A percentile compares a stretch with the other conserved stretches of the same genome.
Evolutionary conservation across 92 coral and sea anemone species (phyloP).

Genomic region (Palythoa caribaeorum): DNA sequence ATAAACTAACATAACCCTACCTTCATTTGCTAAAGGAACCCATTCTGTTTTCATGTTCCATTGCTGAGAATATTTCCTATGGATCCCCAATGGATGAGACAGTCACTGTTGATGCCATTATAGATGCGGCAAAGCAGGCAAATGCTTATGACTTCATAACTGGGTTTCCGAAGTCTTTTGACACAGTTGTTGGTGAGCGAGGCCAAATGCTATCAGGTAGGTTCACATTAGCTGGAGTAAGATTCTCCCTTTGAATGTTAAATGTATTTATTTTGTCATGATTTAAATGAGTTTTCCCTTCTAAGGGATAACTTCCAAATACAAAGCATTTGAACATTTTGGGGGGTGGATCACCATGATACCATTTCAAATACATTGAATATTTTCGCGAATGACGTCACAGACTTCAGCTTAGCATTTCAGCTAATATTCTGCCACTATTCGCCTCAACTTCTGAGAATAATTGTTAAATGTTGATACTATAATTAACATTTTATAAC

Average conservation of each 20-base stretch:
- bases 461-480: too few relatives aligned
- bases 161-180: conserved; percentile 86
- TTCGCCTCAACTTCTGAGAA: too few relatives aligned
- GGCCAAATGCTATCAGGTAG: conserved; percentile 96
- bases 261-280: too few relatives aligned
- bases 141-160: conserved; percentile 90
- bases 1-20: neutral
- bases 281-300: too few relatives aligned
- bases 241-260: too few relatives aligned
- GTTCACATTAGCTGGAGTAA: neutral
- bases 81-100: conserved; percentile 77
- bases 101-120: conserved; percentile 69
- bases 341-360: too few relatives aligned
- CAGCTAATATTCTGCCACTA: too few relatives aligned
- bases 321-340: too few relatives aligned
- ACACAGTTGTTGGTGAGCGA: conserved; percentile 93
- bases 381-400: too few relatives aligned
- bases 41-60: conserved; percentile 87
- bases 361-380: too few relatives aligned
- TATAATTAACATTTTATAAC: neutral
- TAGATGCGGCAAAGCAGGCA: conserved; percentile 92
- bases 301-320: too few relatives aligned
- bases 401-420: too few relatives aligned
- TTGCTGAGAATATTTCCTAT: conserved; percentile 93
- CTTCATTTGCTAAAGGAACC: conserved; percentile 76